Evolutionary conservation across 2,797 vertebrate species (phyloP).

Genomic region (Spatula versicolor): DNA sequence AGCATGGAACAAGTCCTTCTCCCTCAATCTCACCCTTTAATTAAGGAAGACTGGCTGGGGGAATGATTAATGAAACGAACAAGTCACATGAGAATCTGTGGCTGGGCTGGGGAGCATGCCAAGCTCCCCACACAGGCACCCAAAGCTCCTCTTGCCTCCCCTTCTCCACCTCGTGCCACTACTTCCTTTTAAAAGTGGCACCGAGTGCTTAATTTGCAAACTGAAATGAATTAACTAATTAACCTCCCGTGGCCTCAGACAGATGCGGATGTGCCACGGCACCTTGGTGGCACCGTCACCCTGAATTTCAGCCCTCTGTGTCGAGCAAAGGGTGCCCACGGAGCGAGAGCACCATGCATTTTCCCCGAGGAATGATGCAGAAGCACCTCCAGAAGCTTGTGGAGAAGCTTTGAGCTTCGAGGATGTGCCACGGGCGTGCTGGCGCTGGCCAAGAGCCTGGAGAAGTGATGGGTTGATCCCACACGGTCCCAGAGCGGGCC

Average conservation of each 20-base stretch:
- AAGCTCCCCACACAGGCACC: rapidly evolving
- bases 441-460: background rate
- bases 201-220: background rate
- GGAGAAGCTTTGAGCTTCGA: background rate
- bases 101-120: rapidly evolving
- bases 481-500: background rate
- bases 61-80: background rate
- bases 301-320: background rate
- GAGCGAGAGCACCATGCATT: too few relatives aligned
- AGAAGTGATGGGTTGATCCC: background rate
- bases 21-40: background rate
- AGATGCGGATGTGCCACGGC: background rate
- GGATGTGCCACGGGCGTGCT: too few relatives aligned
- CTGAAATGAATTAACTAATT: background rate
- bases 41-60: background rate
- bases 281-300: background rate
- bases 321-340: rapidly evolving
- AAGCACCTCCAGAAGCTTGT: background rate
- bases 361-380: background rate
- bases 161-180: background rate
- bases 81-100: background rate
- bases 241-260: background rate
- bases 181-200: background rate
- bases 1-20: background rate
- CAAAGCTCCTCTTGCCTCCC: rapidly evolving